A percentile compares a stretch with the other conserved stretches of the same genome.
phyloP scores from a whole-genome alignment of 2,797 vertebrate species.

The Scarus forsteni region DNA sequence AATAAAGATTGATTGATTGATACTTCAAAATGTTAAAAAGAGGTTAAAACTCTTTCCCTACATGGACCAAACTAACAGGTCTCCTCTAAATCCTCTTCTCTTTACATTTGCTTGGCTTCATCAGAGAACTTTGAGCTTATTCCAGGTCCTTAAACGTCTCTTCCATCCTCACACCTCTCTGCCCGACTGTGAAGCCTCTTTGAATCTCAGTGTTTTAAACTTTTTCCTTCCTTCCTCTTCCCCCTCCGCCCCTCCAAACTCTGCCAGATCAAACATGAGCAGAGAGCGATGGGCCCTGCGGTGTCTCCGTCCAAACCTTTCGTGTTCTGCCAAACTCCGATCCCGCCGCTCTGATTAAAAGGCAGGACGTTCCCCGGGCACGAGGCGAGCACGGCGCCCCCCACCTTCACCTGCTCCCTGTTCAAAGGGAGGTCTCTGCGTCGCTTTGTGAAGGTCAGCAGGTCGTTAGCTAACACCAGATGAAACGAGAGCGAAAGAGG shows the following conservation, averaged over 20 bases:
- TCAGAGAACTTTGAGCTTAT: not conserved
- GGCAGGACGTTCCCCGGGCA: slow-evolving; percentile 57
- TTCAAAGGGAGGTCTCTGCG: slow-evolving; percentile 45
- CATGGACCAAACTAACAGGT: not conserved
- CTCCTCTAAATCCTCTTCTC: not conserved
- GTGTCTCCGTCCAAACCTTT: slow-evolving; percentile 44
- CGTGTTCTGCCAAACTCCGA: slow-evolving; percentile 47
- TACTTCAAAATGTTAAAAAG: too few relatives aligned
- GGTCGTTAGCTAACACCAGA: slow-evolving; percentile 16
- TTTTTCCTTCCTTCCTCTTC: slow-evolving; percentile 55
- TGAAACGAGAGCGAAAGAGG: slow-evolving; percentile 36
- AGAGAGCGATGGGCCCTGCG: slow-evolving; percentile 29
- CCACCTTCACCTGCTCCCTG: not conserved
- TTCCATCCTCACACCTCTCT: slow-evolving; percentile 11
- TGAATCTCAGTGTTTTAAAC: slow-evolving; percentile 47
- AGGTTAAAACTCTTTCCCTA: not conserved
- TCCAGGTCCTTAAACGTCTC: too few relatives aligned
- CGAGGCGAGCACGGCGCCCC: slow-evolving; percentile 38
- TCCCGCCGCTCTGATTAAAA: slow-evolving; percentile 64
- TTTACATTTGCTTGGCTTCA: not conserved
- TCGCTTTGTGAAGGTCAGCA: slow-evolving; percentile 50
- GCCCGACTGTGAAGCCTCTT: slow-evolving; percentile 29
- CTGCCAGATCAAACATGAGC: slow-evolving; percentile 56
- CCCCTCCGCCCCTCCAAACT: slow-evolving; percentile 3
- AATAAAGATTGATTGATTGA: too few relatives aligned